phyloP scores from a whole-genome alignment of 2,797 vertebrate species.

The Euphonia xanthogaster region DNA sequence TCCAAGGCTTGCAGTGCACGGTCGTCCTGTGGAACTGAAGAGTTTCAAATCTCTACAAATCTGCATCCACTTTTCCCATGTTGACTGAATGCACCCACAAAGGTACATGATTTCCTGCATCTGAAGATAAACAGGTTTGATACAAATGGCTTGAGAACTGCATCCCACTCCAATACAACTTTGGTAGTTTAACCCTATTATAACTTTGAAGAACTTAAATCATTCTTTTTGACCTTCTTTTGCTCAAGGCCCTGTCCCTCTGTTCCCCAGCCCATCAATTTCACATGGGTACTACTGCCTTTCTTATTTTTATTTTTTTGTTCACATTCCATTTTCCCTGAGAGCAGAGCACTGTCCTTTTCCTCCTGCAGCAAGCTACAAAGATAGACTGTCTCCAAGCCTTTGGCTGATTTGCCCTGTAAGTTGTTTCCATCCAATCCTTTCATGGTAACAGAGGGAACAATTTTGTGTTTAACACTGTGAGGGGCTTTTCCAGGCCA shows the following conservation, averaged over 20 bases:
- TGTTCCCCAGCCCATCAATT: background rate
- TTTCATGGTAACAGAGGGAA: background rate
- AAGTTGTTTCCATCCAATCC: background rate
- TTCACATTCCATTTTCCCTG: background rate
- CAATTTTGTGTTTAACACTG: background rate
- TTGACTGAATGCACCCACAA: background rate
- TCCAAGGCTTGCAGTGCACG: background rate
- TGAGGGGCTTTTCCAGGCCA: background rate
- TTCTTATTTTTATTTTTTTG: background rate
- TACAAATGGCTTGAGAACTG: background rate
- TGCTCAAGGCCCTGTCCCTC: background rate
- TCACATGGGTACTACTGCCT: fast-evolving
- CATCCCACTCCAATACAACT: background rate
- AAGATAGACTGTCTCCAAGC: background rate
- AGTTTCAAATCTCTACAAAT: background rate
- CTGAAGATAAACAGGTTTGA: background rate
- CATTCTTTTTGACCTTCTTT: background rate
- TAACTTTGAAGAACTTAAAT: background rate
- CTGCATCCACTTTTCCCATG: background rate
- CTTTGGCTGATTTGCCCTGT: background rate
- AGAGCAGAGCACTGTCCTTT: background rate
- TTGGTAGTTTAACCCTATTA: background rate
- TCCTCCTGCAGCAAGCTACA: background rate
- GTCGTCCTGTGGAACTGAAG: background rate
- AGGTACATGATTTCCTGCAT: background rate